These are phyloP conservation scores for Trichogramma dendrolimi DNA, from an alignment of 2,888 invertebrate species.

Conservation along the genomic window DNA sequence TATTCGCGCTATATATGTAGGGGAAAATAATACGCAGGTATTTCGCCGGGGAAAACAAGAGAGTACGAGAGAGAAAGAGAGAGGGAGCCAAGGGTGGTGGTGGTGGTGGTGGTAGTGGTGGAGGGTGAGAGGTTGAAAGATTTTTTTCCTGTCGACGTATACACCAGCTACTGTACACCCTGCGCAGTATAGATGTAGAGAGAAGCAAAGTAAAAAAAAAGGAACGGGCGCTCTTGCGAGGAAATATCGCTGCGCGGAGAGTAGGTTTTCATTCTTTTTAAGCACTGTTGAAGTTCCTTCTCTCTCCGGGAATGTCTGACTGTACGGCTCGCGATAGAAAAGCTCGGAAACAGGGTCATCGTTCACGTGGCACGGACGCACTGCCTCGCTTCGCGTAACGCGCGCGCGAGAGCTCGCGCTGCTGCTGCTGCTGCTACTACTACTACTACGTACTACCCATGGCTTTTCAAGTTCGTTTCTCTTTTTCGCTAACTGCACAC, in stretches of 20 bases:
- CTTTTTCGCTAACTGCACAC: no score
- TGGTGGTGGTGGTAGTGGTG: no score
- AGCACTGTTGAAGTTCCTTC: neutral
- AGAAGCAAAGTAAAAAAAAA: neutral
- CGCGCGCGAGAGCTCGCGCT: neutral
- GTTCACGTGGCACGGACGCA: slow-evolving; percentile 1
- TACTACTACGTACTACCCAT: no score
- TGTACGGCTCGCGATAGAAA: neutral
- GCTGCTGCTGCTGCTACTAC: no score
- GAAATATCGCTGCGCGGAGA: slow-evolving; percentile 10
- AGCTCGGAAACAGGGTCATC: neutral
- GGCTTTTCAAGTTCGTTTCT: no score
- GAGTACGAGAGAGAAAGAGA: no score
- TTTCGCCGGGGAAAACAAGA: no score
- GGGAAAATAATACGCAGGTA: no score
- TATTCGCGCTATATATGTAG: no score
- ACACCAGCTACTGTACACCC: no score
- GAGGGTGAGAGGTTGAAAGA: slow-evolving; percentile 3
- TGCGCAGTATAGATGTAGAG: no score
- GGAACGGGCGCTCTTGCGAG: neutral
- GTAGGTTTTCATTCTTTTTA: neutral
- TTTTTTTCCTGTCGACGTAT: slow-evolving; percentile 7
- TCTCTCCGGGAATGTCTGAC: neutral
- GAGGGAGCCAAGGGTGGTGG: no score
- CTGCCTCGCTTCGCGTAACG: neutral